Base-by-base conservation (phyloP, 2,113 vertebrate species). In the Cyprinodon variegatus region DNA sequence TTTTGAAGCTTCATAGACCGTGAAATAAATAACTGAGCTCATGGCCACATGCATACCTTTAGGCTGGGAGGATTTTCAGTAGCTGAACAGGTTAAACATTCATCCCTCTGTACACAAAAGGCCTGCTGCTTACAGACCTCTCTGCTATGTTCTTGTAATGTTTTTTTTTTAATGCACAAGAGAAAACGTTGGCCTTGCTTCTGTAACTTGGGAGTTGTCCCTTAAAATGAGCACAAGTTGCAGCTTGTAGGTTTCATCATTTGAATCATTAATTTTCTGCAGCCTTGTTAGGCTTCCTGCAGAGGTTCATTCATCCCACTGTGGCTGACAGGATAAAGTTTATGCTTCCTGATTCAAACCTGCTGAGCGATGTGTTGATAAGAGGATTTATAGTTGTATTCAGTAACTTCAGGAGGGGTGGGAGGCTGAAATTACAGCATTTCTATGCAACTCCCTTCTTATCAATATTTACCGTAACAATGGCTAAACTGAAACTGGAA, bases 11-110 rank as follows among this genome's bases (percentile, higher is more conserved):
- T 29, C 65, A 50, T 62, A 29, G 1, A 40, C 4, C 61, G 9
- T 67, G 38, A 50, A 64, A 29, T 68, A n/a, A 68, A 79, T 70
- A 68, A 65, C 20, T 70, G 11, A 40, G 36, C 22, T 15, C 12
- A 76, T 77, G 57, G 43, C 77, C 62, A 68, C 70, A 29, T 29
- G 29, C 65, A 63, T 72, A 45, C 77, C 70, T 38, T 63, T 8
- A 46, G 39, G 8, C 45, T 64, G 60, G 72, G 61, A 67, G 53
- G 50, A 9, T 64, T 4, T 73, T 66, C 85, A 83, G 88, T 74
- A 78, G 78, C 70, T 11, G 68, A 3, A 59, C 83, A 46, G 57
- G 89, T 92, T 93, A 92, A 92, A 86, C 39, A 91, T 92, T 90
- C 11, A 89, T 79, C 83, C 0, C 36, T 82, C 15, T 87, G 91